Evolutionary conservation across 2,888 invertebrate genomes (phyloP).

Genomic region (Nemoura dubitans): DNA sequence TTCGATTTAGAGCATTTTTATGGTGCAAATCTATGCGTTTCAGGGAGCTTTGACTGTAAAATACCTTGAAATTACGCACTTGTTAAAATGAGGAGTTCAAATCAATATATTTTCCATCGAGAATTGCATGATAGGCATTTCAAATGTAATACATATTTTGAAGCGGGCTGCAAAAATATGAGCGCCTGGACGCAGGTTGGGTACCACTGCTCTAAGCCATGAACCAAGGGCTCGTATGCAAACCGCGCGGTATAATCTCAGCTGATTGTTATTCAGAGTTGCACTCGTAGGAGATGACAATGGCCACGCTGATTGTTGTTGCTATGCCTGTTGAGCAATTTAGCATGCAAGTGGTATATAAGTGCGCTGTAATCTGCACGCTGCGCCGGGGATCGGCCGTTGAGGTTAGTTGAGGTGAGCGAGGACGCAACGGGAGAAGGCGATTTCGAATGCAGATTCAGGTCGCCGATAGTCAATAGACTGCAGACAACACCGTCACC

Average conservation of each 20-base stretch:
- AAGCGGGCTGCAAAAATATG: no score
- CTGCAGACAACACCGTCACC: neutral
- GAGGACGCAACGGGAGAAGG: neutral
- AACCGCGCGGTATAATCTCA: neutral
- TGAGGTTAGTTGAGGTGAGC: neutral
- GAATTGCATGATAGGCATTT: no score
- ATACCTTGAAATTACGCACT: no score
- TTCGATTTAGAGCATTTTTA: no score
- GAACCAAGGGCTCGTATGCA: neutral
- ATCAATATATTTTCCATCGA: no score
- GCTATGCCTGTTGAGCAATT: neutral
- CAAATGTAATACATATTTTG: no score
- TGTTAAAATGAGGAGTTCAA: no score
- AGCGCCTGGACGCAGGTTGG: no score
- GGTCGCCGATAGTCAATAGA: neutral
- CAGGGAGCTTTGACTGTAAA: no score
- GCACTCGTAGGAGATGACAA: neutral
- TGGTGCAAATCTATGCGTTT: no score
- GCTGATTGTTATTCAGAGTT: neutral
- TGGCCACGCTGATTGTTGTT: neutral
- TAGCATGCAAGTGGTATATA: neutral
- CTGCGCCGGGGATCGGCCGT: neutral
- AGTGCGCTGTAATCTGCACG: neutral
- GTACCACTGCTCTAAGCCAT: no score
- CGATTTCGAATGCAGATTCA: neutral